These are phyloP conservation scores for Myotis myotis DNA, from an alignment of 2,797 vertebrate genomes.

Conservation along the genomic window DNA sequence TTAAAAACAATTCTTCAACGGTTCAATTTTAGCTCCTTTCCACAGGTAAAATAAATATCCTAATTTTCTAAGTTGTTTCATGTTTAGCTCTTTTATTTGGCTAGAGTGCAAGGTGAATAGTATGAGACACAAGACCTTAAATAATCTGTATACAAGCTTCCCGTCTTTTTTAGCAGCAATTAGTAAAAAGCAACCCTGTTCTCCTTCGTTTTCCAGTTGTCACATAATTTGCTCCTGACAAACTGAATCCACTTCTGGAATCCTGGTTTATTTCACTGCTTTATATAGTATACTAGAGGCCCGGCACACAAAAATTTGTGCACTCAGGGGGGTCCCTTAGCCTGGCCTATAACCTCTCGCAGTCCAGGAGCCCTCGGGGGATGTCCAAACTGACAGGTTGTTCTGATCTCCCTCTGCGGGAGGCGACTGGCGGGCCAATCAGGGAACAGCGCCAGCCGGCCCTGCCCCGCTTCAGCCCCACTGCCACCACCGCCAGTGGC, in stretches of 20 bases:
- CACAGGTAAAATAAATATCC: background rate
- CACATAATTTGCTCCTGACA: background rate
- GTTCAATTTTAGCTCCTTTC: background rate
- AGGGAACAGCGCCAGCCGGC: too few relatives aligned
- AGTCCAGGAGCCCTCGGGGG: too few relatives aligned
- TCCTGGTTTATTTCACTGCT: slow-evolving; percentile 20
- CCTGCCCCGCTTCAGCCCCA: too few relatives aligned
- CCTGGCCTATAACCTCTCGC: too few relatives aligned
- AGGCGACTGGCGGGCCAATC: too few relatives aligned
- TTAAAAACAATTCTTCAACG: background rate
- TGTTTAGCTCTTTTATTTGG: background rate
- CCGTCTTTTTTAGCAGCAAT: background rate
- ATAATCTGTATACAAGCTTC: background rate
- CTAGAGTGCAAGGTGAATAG: background rate
- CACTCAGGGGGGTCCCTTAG: too few relatives aligned
- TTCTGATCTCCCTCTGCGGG: too few relatives aligned
- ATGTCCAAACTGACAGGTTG: too few relatives aligned
- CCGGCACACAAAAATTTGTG: too few relatives aligned
- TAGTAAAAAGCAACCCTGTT: background rate
- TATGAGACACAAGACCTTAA: background rate
- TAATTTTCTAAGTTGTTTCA: background rate
- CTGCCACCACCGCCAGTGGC: too few relatives aligned
- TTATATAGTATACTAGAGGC: background rate
- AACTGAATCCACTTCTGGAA: slow-evolving; percentile 2
- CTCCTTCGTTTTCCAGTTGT: background rate